Conservation (phyloP, 2,797 vertebrate species). For the Rhinogobio ventralis region DNA sequence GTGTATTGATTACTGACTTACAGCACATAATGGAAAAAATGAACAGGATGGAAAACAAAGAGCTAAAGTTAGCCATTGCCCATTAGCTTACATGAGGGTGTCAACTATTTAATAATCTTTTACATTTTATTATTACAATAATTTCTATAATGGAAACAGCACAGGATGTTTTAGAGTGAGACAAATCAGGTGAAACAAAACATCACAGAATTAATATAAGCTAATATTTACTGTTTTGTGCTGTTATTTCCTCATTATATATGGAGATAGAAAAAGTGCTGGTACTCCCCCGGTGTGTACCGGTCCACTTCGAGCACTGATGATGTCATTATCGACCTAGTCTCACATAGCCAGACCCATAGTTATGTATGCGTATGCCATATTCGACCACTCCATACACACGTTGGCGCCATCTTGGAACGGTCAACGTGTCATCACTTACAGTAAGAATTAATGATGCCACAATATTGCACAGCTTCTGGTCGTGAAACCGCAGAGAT, state of each 20-base stretch:
- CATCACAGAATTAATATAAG: background rate
- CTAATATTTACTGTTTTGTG: background rate
- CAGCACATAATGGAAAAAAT: background rate
- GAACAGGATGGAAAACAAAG: background rate
- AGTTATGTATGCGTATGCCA: too few relatives aligned
- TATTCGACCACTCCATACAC: too few relatives aligned
- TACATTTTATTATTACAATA: background rate
- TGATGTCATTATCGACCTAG: too few relatives aligned
- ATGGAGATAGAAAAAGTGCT: background rate
- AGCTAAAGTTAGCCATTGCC: background rate
- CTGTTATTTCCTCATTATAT: too few relatives aligned
- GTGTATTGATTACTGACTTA: constrained; percentile 5
- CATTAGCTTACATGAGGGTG: background rate
- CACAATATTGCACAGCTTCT: too few relatives aligned
- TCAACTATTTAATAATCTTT: background rate
- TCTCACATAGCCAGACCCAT: too few relatives aligned
- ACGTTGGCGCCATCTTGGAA: too few relatives aligned
- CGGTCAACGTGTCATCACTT: too few relatives aligned
- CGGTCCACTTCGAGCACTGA: too few relatives aligned
- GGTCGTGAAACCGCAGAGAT: too few relatives aligned
- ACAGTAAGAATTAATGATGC: too few relatives aligned
- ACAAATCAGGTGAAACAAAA: background rate
- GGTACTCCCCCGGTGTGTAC: too few relatives aligned
- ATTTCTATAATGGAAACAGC: background rate
- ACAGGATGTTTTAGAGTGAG: background rate